Evolutionary conservation across 1,140 invertebrate species (phyloP).

Genomic region (Pseudomyrmex sp.): DNA sequence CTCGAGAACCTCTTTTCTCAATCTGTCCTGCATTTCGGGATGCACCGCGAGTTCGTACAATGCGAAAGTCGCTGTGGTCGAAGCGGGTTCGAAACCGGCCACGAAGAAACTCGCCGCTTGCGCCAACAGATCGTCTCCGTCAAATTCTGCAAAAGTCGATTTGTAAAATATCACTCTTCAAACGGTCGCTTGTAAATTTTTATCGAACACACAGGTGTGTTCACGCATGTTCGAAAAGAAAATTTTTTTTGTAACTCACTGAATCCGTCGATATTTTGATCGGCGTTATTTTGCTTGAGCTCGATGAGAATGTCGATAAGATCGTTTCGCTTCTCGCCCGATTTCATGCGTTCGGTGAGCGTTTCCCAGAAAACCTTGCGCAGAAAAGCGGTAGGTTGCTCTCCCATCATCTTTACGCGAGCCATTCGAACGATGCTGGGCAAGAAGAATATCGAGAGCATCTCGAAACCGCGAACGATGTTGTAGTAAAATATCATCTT

Average conservation of each 20-base stretch:
- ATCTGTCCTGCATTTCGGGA: constrained; percentile 85
- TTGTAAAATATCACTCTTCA: neutral
- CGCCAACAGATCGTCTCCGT: constrained; percentile 88
- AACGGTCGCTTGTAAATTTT: no score
- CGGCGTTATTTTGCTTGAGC: constrained; percentile 64
- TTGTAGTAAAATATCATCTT: constrained; percentile 75
- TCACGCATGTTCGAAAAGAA: no score
- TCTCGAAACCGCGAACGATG: constrained; percentile 71
- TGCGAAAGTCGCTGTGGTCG: constrained; percentile 85
- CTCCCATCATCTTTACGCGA: constrained; percentile 70
- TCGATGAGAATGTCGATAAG: constrained; percentile 83
- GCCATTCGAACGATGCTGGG: constrained; percentile 74
- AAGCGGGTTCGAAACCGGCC: constrained; percentile 89
- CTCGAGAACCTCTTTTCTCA: constrained; percentile 85
- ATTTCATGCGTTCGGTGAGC: constrained; percentile 75
- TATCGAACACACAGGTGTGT: neutral
- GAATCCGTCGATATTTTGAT: neutral
- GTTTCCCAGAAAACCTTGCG: constrained; percentile 78
- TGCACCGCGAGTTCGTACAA: constrained; percentile 87
- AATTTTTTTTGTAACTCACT: constrained; percentile 1
- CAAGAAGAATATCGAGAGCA: constrained; percentile 80
- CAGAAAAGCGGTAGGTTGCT: constrained; percentile 75
- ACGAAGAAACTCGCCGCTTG: constrained; percentile 89
- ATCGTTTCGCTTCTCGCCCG: constrained; percentile 79
- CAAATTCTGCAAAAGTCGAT: constrained; percentile 80